Conservation (phyloP, 2,888 invertebrate species). For the Coleophora flavipennella region DNA sequence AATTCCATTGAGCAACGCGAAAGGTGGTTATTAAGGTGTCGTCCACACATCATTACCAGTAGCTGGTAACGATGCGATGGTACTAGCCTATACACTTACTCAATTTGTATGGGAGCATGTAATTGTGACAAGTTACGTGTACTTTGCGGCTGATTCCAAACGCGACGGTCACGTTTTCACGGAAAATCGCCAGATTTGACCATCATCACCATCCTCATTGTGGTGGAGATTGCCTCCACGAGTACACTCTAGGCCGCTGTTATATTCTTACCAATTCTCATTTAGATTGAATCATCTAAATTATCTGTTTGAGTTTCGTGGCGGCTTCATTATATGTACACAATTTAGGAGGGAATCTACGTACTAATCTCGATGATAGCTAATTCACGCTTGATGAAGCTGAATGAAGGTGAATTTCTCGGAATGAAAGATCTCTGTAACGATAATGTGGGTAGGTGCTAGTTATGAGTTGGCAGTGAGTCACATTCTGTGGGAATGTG, state of each 20-base stretch:
- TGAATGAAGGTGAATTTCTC: constrained; percentile 26
- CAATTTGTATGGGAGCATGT: constrained; percentile 42
- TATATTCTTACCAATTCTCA: constrained; percentile 21
- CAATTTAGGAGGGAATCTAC: neutral
- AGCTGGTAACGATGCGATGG: too few relatives aligned
- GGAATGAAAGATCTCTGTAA: constrained; percentile 16
- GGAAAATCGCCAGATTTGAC: constrained; percentile 43
- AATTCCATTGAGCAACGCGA: too few relatives aligned
- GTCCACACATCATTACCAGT: too few relatives aligned
- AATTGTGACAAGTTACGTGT: constrained; percentile 28
- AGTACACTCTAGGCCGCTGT: constrained; percentile 21
- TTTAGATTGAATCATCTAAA: constrained; percentile 37
- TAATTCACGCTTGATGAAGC: constrained; percentile 25
- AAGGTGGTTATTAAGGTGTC: too few relatives aligned
- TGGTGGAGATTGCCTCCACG: constrained; percentile 43
- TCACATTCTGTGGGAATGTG: neutral
- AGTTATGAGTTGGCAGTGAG: neutral
- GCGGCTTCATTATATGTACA: constrained; percentile 5
- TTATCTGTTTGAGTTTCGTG: constrained; percentile 17
- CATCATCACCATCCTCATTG: constrained; percentile 45
- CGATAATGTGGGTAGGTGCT: neutral
- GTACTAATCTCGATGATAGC: neutral
- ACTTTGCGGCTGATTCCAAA: constrained; percentile 38
- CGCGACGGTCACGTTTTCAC: constrained; percentile 41
- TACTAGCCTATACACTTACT: neutral